Evolutionary conservation across 1,140 invertebrate species (phyloP), one percentile per base, ranked within the genome.

Genomic region (Conus ventricosus): DNA sequence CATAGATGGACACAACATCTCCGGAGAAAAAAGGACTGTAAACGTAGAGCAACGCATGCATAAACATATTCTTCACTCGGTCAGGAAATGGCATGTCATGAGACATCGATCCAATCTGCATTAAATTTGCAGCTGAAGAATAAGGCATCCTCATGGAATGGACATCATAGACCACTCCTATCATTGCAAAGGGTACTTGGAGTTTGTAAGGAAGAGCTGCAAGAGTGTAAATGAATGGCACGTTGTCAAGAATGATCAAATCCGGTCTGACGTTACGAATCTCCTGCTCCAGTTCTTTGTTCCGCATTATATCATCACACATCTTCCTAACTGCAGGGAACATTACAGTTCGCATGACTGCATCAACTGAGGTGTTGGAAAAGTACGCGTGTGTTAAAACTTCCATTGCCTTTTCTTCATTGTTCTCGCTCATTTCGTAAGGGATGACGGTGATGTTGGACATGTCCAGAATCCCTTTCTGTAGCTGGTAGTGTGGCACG

Each of bases 151-250:
- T 78, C 20, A n/a, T 39, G 0, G 53, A n/a, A 6, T 27, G 55
- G 53, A 67, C 67, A 17, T 88, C 83, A 51, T 85, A 83, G 1
- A 17, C 8, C 0, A 78, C 4, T 0, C 90, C 88, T 7, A 78
- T 27, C n/a, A 83, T 67, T 0, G 88, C 84, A n/a, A 88, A 90
- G 54, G 90, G 90, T 3, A 90, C 82, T 1, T 39, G 76, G 1
- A 90, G 63, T 17, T 71, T 87, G 82, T 90, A 90, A 3, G 90
- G 63, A 11, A 90, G 63, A 27, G 88, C 63, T 5, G 67, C 20
- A 39, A 88, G 25, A 76, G 60, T 84, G 17, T 23, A 51, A 10
- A 81, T 11, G 15, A 81, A 10, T 8, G 76, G 76, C 11, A 81
- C 13, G 57, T 84, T 63, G 85, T 87, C 75, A 2, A 80, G 7